Base-by-base conservation (phyloP, 2,113 vertebrate species). In the Perccottus glenii region DNA sequence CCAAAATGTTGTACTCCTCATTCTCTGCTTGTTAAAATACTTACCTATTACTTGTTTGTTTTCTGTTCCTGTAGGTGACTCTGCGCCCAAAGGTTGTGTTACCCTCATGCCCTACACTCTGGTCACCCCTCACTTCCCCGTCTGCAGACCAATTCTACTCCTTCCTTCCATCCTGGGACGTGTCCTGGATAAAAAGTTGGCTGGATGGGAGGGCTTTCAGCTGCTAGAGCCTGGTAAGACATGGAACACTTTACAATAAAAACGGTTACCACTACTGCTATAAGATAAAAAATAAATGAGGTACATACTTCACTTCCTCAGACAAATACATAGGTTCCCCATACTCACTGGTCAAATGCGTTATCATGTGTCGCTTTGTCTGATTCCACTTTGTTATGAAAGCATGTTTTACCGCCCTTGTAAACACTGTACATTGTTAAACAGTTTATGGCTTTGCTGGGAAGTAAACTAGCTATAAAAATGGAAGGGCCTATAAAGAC, bases 51-150 rank as follows among this genome's bases (percentile, higher is more conserved):
- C n/a, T 7, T 40, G 2, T 42, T 38, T 2, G 15, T 50, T 3
- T 67, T 11, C 8, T 56, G 42, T 48, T 15, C 47, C 11, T 50
- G 1, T 9, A 94, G 93, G 69, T 46, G 70, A 85, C 6, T 51
- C 67, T 60, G 77, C 83, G 6, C 76, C 4, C 78, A 92, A 85
- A 56, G 80, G 89, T 51, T 93, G 90, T 6, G 48, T 95, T 38
- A 93, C 93, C n/a, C 92, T 97, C 64, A 94, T 92, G 83, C 95
- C 96, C 6, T 96, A 95, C 86, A 94, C 91, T 3, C 89, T 93
- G 81, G 94, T 96, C 73, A 94, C 84, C 2, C 93, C 94, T 0
- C 90, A 88, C 77, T 89, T 90, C 85, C 95, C 89, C 0, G 52
- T 69, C 60, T 92, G 92, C 52, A 92, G 94, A 49, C 96, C 96